Conservation (phyloP, 2,113 vertebrate species). For the Tenebrosternarchus preto region DNA sequence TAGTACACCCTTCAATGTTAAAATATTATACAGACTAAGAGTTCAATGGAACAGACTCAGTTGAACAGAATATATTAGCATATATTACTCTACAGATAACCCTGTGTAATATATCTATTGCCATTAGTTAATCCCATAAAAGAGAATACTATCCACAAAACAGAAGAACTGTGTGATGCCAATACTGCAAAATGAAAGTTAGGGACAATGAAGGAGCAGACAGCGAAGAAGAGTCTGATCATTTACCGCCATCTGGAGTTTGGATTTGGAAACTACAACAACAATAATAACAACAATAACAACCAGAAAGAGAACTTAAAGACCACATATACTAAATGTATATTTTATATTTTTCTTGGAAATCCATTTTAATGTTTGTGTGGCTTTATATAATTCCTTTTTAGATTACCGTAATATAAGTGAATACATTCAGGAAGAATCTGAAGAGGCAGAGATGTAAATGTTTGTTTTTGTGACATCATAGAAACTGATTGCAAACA, state of each 20-base stretch:
- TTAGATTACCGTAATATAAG: no score
- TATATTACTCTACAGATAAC: no score
- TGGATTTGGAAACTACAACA: slow-evolving; percentile 15
- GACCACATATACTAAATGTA: no score
- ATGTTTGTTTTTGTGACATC: background rate
- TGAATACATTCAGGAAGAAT: no score
- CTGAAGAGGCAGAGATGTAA: no score
- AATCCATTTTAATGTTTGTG: no score
- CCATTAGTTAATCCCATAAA: background rate
- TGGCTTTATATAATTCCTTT: no score
- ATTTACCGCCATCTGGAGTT: slow-evolving; percentile 37
- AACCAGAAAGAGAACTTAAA: background rate
- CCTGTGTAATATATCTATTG: no score
- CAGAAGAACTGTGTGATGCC: background rate
- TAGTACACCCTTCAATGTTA: background rate
- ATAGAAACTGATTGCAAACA: no score
- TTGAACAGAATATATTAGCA: background rate
- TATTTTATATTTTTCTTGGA: no score
- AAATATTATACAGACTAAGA: background rate
- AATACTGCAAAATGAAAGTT: no score
- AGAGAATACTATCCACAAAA: background rate
- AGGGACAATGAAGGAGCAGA: background rate
- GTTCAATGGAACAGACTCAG: background rate
- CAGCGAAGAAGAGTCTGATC: background rate
- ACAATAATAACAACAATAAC: no score